Evolutionary conservation across 2,113 vertebrate species (phyloP), one percentile per base, ranked within the genome.

Genomic region (Paedocypris sp.): DNA sequence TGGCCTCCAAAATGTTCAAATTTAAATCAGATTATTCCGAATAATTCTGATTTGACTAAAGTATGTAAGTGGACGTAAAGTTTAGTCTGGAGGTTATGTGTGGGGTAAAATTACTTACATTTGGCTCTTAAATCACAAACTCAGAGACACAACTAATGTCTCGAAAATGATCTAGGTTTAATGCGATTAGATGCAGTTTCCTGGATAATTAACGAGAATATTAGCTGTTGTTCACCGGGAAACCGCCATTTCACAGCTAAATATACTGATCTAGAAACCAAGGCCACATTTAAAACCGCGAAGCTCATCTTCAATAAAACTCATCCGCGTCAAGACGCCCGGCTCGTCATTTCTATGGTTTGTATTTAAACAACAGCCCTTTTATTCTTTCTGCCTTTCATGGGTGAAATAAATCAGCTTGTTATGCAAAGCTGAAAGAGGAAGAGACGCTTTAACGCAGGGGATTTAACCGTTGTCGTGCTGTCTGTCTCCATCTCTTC

Each of bases 121-220:
- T n/a, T n/a, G n/a, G n/a, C n/a, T n/a, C n/a, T n/a, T n/a, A n/a
- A n/a, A n/a, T n/a, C n/a, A n/a, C n/a, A n/a, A n/a, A n/a, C n/a
- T n/a, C n/a, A n/a, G n/a, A n/a, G n/a, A n/a, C n/a, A n/a, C n/a
- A n/a, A n/a, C n/a, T n/a, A n/a, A n/a, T n/a, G n/a, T n/a, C n/a
- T n/a, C n/a, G n/a, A n/a, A n/a, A n/a, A n/a, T n/a, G n/a, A n/a
- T n/a, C n/a, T n/a, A n/a, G n/a, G n/a, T n/a, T n/a, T n/a, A n/a
- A n/a, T n/a, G n/a, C n/a, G n/a, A 79, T 83, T 78, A 78, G 72
- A 65, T 70, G 66, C n/a, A n/a, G n/a, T n/a, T n/a, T n/a, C n/a
- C n/a, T n/a, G n/a, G n/a, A 71, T 75, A 75, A 73, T 79, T 70
- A 75, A 75, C 75, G 77, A 67, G 60, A 52, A 13, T 6, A 60